Conservation (phyloP, 2,888 invertebrate species). For the Agapostemon virescens region DNA sequence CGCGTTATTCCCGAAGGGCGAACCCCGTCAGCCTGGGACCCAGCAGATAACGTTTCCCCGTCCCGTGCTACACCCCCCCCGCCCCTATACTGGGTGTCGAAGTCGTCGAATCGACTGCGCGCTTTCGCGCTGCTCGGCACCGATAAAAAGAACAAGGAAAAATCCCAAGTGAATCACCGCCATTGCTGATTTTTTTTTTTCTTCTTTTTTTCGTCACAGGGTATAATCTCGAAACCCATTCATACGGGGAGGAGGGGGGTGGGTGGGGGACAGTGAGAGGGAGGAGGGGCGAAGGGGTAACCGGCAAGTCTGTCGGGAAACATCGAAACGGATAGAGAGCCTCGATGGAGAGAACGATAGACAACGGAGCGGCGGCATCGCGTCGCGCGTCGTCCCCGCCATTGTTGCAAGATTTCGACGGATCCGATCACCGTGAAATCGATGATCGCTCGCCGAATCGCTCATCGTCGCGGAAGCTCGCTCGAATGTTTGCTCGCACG, state of each 20-base stretch:
- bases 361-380: constrained; percentile 17
- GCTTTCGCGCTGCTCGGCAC: constrained; percentile 31
- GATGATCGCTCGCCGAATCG: background rate
- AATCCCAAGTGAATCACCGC: background rate
- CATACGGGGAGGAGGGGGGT: too few relatives aligned
- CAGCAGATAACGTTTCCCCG: constrained; percentile 77
- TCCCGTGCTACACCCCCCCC: constrained; percentile 59
- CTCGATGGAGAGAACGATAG: background rate
- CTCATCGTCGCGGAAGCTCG: background rate
- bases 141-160: background rate
- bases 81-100: constrained; percentile 71
- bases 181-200: background rate
- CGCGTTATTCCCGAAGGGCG: constrained; percentile 79
- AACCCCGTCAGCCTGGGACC: constrained; percentile 78
- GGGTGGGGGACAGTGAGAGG: too few relatives aligned
- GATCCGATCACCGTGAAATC: constrained; percentile 27
- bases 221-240: constrained; percentile 4
- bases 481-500: constrained; percentile 1
- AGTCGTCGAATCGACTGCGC: constrained; percentile 69
- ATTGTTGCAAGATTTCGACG: constrained; percentile 7
- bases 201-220: background rate
- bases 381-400: background rate
- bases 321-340: constrained; percentile 17
- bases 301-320: background rate
- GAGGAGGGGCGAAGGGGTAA: too few relatives aligned